Percentiles rank a stretch among this genome's conserved stretches.
These are phyloP conservation scores for Nasua narica DNA, from an alignment of 2,797 vertebrate genomes.

Conservation along the genomic window DNA sequence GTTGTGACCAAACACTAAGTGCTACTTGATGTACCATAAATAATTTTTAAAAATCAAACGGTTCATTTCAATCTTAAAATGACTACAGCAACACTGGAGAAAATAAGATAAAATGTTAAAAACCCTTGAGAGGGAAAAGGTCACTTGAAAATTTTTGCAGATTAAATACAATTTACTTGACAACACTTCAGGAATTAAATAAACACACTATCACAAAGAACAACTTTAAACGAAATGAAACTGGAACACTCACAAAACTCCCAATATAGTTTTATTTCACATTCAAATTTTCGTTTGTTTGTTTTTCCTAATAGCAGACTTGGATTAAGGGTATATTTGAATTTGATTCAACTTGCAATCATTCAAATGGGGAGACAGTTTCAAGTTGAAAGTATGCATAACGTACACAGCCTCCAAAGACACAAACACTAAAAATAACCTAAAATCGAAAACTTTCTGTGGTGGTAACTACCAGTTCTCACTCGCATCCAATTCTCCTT, in stretches of 20 bases:
- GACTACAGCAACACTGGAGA: neutral
- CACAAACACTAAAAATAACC: conserved; percentile 42
- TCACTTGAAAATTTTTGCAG: conserved; percentile 54
- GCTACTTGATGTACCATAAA: conserved; percentile 59
- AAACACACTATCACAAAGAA: conserved; percentile 42
- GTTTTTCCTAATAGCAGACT: conserved; percentile 51
- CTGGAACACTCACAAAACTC: conserved; percentile 32
- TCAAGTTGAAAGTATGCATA: neutral
- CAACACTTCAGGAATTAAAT: conserved; percentile 36
- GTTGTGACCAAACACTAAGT: conserved; percentile 53
- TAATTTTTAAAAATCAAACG: conserved; percentile 58
- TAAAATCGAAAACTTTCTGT: neutral
- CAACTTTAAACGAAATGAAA: conserved; percentile 52
- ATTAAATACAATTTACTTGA: conserved; percentile 60
- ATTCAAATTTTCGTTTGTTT: conserved; percentile 54
- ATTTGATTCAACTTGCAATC: conserved; percentile 61
- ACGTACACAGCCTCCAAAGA: conserved; percentile 37
- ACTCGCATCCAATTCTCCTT: conserved; percentile 15
- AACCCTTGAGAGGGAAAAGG: conserved; percentile 32
- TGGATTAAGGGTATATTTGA: conserved; percentile 57
- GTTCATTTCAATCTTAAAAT: conserved; percentile 52
- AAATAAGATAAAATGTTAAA: neutral
- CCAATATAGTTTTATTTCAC: conserved; percentile 53
- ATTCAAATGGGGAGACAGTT: conserved; percentile 38
- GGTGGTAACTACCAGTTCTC: neutral